Percentiles rank a stretch among this genome's conserved stretches.
These are phyloP conservation scores for Aphyosemion australe DNA, from an alignment of 2,113 vertebrate genomes.

Conservation along the genomic window DNA sequence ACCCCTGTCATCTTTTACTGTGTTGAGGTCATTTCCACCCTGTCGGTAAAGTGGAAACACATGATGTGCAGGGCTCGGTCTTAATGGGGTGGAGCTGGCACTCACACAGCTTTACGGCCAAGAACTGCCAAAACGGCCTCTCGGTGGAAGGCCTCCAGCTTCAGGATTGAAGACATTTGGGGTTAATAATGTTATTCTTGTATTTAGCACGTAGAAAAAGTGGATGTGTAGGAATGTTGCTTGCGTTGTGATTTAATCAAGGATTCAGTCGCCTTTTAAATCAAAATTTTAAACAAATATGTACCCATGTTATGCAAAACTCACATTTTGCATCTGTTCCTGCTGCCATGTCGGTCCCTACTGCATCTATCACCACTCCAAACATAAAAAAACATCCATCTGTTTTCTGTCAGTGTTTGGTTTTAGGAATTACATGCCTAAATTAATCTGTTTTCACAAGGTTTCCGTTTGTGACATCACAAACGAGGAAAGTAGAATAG, in stretches of 20 bases:
- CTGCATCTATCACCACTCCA: too few relatives aligned
- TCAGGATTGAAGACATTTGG: conserved; percentile 65
- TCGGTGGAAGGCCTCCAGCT: conserved; percentile 48
- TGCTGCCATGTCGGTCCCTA: too few relatives aligned
- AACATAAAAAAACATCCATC: too few relatives aligned
- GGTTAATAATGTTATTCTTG: conserved; percentile 45
- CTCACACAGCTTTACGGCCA: conserved; percentile 64
- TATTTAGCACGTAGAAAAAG: conserved; percentile 25
- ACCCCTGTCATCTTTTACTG: conserved; percentile 82
- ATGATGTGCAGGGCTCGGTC: conserved; percentile 74
- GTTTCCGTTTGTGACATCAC: too few relatives aligned
- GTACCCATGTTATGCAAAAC: too few relatives aligned
- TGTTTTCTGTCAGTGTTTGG: too few relatives aligned
- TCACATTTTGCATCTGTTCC: too few relatives aligned
- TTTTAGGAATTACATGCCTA: too few relatives aligned
- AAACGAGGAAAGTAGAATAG: too few relatives aligned
- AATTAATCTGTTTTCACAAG: too few relatives aligned
- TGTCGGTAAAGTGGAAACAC: conserved; percentile 80
- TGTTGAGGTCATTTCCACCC: conserved; percentile 83
- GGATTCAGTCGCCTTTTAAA: conserved; percentile 11
- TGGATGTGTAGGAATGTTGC: conserved; percentile 10
- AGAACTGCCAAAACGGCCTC: conserved; percentile 68
- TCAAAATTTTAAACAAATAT: too few relatives aligned
- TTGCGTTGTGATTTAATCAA: conserved; percentile 11
- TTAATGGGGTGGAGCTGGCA: conserved; percentile 77